Conservation (phyloP, 37 sponge, comb jelly and placozoan species). For the Halisarca cf. caerulea region DNA sequence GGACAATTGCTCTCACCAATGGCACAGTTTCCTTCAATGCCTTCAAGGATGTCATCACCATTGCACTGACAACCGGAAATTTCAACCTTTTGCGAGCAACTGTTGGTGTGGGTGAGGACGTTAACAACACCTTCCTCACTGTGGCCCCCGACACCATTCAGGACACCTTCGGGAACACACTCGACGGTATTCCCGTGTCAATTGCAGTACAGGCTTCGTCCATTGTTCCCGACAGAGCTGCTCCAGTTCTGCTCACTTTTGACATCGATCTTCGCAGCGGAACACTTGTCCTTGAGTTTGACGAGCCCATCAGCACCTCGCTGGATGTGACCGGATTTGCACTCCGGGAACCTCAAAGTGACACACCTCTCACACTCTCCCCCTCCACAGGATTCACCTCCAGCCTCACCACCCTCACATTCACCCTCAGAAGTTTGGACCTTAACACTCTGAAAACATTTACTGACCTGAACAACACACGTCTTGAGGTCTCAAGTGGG, state of each 20-base stretch:
- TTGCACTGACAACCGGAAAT: conserved; percentile 30
- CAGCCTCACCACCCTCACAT: conserved; percentile 26
- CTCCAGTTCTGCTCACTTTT: conserved; percentile 47
- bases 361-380: neutral
- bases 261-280: conserved; percentile 71
- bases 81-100: conserved; percentile 29
- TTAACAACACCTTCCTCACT: conserved; percentile 48
- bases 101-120: conserved; percentile 28
- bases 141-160: conserved; percentile 29
- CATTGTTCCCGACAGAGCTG: conserved; percentile 45
- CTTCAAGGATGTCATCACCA: conserved; percentile 34
- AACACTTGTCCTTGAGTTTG: conserved; percentile 57
- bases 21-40: neutral
- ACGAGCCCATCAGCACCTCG: conserved; percentile 62
- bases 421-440: conserved; percentile 38
- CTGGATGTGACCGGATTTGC: conserved; percentile 20
- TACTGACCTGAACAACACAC: neutral
- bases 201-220: conserved; percentile 22
- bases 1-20: conserved; percentile 30
- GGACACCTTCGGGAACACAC: conserved; percentile 49
- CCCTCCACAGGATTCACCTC: neutral
- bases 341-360: conserved; percentile 20
- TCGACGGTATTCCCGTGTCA: conserved; percentile 2
- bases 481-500: neutral
- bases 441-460: conserved; percentile 39